Evolutionary conservation across 2,113 vertebrate genomes (phyloP), one percentile per base, ranked within the genome.

Genomic region (Catharus fuscescens): DNA sequence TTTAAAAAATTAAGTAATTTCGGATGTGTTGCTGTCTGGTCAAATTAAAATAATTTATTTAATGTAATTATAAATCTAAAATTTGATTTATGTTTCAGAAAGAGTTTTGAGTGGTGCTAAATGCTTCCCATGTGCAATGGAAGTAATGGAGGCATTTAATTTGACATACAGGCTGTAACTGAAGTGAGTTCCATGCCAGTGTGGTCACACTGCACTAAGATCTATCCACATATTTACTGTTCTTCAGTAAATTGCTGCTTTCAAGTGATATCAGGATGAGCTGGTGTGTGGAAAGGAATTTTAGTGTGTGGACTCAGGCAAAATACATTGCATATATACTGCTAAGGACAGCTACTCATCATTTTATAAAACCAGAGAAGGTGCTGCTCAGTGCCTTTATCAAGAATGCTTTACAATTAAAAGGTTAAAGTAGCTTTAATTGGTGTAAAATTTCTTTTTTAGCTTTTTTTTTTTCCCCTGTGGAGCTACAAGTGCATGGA

Each of bases 11-110:
- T 36, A 67, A 85, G 23, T 87, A 38, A 92, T 61, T 88, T 93
- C 92, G 90, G 59, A 88, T 94, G 87, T 80, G n/a, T 59, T 65
- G 31, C 67, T 95, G 79, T 90, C 34, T 2, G 44, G 26, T 92
- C 56, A 77, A 77, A 77, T 93, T 56, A 86, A 90, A 93, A 85
- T 90, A 3, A 62, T 76, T 89, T 77, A 57, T 73, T 80, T 59
- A 6, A 87, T 82, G 17, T 77, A 71, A 91, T 96, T 85, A 38
- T 32, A 50, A 65, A 77, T 80, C 38, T 86, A 52, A 77, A 78
- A 88, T 72, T 93, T 40, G 71, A 42, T 28, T 95, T 88, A 28
- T 81, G 45, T 86, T 95, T 95, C 54, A 52, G 70, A 80, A 91
- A 77, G 70, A 80, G 50, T 72, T 93, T 80, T 91, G 31, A 42